Conservation (phyloP, 2,113 vertebrate genomes). For the Nematolebias whitei region DNA sequence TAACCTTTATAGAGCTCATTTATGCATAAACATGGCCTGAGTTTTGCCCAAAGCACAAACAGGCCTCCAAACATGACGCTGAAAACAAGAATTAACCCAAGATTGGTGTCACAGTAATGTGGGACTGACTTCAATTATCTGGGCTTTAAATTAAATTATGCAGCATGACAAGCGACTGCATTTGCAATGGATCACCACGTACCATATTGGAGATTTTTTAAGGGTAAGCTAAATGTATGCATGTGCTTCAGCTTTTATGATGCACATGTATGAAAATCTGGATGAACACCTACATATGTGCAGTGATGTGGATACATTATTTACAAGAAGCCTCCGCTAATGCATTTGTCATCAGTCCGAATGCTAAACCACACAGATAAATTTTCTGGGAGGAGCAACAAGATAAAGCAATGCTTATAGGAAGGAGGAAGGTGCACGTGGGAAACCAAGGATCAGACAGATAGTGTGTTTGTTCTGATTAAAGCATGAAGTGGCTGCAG, state of each 20-base stretch:
- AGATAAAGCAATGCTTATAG: constrained; percentile 16
- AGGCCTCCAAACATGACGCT: constrained; percentile 11
- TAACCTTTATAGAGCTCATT: too few relatives aligned
- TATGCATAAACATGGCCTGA: too few relatives aligned
- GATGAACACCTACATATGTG: background rate
- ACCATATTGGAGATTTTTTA: constrained; percentile 36
- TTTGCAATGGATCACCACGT: constrained; percentile 70
- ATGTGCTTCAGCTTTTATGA: constrained; percentile 12
- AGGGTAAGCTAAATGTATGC: constrained; percentile 28
- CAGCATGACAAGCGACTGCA: constrained; percentile 61
- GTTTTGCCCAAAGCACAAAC: too few relatives aligned
- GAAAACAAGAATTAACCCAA: constrained; percentile 49
- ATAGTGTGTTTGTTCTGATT: constrained; percentile 59
- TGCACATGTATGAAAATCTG: constrained; percentile 10
- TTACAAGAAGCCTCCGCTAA: constrained; percentile 37
- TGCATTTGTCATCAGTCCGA: constrained; percentile 11
- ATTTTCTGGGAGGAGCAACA: constrained; percentile 31
- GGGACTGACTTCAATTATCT: constrained; percentile 63
- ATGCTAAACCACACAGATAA: constrained; percentile 12
- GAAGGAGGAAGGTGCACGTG: constrained; percentile 1
- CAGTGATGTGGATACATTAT: constrained; percentile 30
- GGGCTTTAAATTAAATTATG: constrained; percentile 51
- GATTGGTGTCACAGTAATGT: constrained; percentile 61
- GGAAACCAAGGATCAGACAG: constrained; percentile 32
- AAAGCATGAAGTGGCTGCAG: constrained; percentile 63